These are phyloP conservation scores for Hemaris fuciformis DNA, from an alignment of 2,888 invertebrate species.

Conservation along the genomic window DNA sequence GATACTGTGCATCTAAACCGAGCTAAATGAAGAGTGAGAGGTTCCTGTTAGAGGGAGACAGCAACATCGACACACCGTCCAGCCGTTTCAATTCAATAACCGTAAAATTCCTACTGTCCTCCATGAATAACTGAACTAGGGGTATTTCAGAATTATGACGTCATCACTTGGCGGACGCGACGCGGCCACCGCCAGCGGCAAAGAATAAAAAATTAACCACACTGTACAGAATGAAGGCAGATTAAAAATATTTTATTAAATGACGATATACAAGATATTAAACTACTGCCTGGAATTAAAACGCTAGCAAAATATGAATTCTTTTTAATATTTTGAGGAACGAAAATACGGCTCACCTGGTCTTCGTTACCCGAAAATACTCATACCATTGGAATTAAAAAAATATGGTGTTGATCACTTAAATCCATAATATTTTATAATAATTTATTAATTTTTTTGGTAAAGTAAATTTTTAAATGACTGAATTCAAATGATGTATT, in stretches of 20 bases:
- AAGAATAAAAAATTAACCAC: slow-evolving; percentile 3
- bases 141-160: slow-evolving; percentile 58
- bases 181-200: slow-evolving; percentile 12
- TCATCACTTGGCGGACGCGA: slow-evolving; percentile 34
- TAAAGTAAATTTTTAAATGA: too few species aligned
- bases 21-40: slow-evolving; percentile 2
- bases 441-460: too few species aligned
- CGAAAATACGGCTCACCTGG: too few species aligned
- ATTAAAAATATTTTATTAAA: not conserved
- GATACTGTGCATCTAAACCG: too few species aligned
- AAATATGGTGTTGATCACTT: too few species aligned
- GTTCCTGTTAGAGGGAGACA: not conserved
- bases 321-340: too few species aligned
- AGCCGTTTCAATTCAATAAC: slow-evolving; percentile 30
- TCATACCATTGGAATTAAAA: too few species aligned
- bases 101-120: slow-evolving; percentile 45
- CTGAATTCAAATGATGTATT: too few species aligned
- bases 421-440: too few species aligned
- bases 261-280: not conserved
- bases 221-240: not conserved
- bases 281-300: not conserved
- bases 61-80: slow-evolving; percentile 22
- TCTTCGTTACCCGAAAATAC: too few species aligned
- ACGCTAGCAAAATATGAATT: too few species aligned
- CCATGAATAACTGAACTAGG: slow-evolving; percentile 54